Evolutionary conservation across 2,113 vertebrate genomes (phyloP).

Genomic region (Pangasianodon gigas): DNA sequence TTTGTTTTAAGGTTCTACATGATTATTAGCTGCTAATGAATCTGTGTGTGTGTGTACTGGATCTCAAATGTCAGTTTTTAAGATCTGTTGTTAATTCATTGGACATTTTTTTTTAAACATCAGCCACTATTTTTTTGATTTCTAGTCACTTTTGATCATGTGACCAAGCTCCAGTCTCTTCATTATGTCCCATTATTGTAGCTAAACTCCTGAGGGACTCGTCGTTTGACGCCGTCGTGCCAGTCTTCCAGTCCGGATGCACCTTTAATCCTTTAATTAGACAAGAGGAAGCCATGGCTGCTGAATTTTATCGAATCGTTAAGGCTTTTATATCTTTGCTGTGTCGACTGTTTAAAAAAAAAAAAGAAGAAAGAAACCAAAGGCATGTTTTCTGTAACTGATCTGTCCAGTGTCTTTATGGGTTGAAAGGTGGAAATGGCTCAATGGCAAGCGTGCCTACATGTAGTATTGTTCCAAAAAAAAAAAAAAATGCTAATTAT

Average conservation of each 20-base stretch:
- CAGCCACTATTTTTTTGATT: not conserved
- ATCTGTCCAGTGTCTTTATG: not conserved
- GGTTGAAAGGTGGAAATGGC: not conserved
- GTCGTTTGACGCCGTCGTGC: not conserved
- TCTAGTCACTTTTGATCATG: not conserved
- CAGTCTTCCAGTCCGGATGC: not conserved
- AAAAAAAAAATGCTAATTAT: conserved; percentile 27
- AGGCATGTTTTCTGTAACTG: not conserved
- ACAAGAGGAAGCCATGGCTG: not conserved
- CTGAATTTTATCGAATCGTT: not conserved
- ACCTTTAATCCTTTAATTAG: not conserved
- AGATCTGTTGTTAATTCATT: not conserved
- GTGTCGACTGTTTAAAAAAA: not conserved
- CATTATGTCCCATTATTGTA: not conserved
- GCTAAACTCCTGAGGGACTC: not conserved
- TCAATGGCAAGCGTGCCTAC: not conserved
- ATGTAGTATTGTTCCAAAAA: not conserved
- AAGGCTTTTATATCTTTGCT: not conserved
- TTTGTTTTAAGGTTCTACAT: no score
- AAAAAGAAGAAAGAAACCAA: not conserved
- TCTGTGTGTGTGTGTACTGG: not conserved
- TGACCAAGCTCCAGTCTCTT: not conserved
- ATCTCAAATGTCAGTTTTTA: not conserved
- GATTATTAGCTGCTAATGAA: not conserved
- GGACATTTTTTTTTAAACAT: not conserved